Base-by-base conservation (phyloP, 92 coral and sea anemone species). In the Palythoa grandiflora region DNA sequence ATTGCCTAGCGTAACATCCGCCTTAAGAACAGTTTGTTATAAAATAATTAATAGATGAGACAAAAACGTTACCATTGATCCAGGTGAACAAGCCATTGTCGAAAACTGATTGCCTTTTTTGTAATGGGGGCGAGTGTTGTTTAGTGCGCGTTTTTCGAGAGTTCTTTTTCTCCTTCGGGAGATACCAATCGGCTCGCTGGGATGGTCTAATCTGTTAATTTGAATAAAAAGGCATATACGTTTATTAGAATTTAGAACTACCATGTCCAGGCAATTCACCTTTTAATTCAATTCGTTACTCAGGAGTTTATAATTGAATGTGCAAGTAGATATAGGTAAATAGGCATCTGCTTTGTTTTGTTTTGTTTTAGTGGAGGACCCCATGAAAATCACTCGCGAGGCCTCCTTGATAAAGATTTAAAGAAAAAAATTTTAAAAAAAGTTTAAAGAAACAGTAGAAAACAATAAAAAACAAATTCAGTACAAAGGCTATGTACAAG, bases 91-190 rank as follows among this genome's bases (percentile, higher is more conserved):
- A 9, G 21, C 17, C 5, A 11, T 40, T 5, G 10, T 68, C 70
- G 38, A 81, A 19, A 81, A 39, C 35, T 66, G 75, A 40, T 44
- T 81, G 38, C 21, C 12, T 28, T 48, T 20, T 81, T 48, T 53
- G 59, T 1, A 44, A 44, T 28, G 86, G 47, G 65, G 74, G 59
- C 2, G 75, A 81, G 8, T 47, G 40, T 6, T 35, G 75, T n/a
- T 66, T 81, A 8, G 40, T 50, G 48, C 39, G 38, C 16, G 40
- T 39, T n/a, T 66, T 75, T 68, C 75, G 86, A 81, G 75, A 47
- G 9, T 38, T 39, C 40, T 54, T 52, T 39, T 21, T 78, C n/a
- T 78, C 83, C 68, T 38, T 12, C 2, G 38, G 83, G 36, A 38
- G 13, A 12, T 78, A 57, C 17, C 3, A 1, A 16, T 38, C 83